Percentiles rank a stretch among this genome's conserved stretches.
Conservation (phyloP, 2,888 invertebrate genomes). For the Oasisia sp. region DNA sequence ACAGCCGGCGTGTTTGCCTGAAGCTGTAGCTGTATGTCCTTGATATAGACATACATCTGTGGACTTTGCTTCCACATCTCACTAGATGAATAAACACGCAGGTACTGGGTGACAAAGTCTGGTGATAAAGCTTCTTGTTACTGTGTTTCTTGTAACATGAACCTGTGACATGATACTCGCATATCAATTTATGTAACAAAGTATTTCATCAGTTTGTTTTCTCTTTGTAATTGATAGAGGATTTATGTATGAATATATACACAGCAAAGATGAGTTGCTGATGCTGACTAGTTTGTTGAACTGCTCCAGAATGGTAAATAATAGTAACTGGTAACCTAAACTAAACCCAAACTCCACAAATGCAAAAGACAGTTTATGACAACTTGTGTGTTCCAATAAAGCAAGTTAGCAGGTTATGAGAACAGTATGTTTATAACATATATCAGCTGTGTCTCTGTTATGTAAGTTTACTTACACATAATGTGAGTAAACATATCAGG, state of each 20-base stretch:
- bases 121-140: background rate
- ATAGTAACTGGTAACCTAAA: background rate
- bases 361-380: background rate
- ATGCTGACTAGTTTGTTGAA: background rate
- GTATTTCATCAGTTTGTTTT: background rate
- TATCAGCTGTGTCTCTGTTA: background rate
- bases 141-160: background rate
- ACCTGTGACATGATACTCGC: background rate
- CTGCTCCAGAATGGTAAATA: background rate
- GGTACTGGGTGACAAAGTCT: background rate
- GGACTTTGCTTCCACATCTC: background rate
- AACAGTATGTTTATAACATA: background rate
- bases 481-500: constrained; percentile 12
- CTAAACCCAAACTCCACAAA: background rate
- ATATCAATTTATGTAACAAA: background rate
- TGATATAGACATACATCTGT: background rate
- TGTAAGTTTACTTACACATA: background rate
- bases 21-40: background rate
- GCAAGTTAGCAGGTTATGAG: background rate
- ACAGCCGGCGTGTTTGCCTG: background rate
- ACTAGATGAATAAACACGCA: background rate
- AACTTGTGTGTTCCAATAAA: background rate
- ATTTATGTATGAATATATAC: background rate
- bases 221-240: background rate
- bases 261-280: background rate